phyloP scores from a whole-genome alignment of 2,797 vertebrate species.

The Hypotaenidia philippensis region DNA sequence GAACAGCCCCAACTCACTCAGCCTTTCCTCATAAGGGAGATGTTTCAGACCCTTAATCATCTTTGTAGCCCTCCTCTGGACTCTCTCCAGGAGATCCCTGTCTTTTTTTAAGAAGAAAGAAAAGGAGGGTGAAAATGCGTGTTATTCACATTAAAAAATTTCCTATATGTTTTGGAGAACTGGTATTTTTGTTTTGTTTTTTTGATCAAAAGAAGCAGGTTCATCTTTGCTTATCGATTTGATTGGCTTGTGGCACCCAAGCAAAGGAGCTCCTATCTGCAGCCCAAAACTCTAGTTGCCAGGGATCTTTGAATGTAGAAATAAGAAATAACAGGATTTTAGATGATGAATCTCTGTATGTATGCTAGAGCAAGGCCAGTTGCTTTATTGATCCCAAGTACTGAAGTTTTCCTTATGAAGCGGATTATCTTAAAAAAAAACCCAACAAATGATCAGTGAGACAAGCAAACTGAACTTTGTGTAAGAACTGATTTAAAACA shows the following conservation, averaged over 20 bases:
- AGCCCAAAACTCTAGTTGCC: background rate
- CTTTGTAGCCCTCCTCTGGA: too few relatives aligned
- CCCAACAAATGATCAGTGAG: background rate
- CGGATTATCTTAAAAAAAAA: background rate
- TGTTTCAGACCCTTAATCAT: too few relatives aligned
- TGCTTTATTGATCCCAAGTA: constrained; percentile 15
- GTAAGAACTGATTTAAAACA: constrained; percentile 12
- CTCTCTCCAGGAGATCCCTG: too few relatives aligned
- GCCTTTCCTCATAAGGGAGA: too few relatives aligned
- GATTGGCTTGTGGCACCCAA: background rate
- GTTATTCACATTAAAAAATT: background rate
- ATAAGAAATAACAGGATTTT: constrained; percentile 2
- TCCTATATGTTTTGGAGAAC: background rate
- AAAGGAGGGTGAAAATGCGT: background rate
- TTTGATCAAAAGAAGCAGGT: background rate
- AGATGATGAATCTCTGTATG: background rate
- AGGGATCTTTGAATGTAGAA: background rate
- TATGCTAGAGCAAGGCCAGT: background rate
- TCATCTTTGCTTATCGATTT: background rate
- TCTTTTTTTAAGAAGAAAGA: too few relatives aligned
- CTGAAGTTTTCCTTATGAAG: constrained; percentile 30
- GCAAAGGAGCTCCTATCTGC: background rate
- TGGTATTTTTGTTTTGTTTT: background rate
- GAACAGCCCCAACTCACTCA: too few relatives aligned
- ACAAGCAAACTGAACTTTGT: background rate